These are phyloP conservation scores for Actinia equina DNA, from an alignment of 64 coral and sea anemone genomes.

Conservation along the genomic window DNA sequence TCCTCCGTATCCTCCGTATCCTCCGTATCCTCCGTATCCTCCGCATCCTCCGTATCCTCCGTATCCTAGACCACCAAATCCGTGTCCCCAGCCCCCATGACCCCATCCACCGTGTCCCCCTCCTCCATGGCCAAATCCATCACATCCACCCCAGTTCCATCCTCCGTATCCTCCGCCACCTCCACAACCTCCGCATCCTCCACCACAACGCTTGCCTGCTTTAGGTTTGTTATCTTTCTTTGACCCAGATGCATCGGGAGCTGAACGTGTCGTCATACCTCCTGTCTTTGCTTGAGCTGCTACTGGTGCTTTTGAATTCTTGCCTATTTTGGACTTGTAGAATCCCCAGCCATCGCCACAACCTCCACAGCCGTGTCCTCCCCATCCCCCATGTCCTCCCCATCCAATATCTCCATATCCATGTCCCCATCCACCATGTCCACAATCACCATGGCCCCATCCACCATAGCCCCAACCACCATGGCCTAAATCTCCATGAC, in stretches of 20 bases:
- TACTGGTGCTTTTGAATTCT: slow-evolving; percentile 22
- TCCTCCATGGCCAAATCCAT: slow-evolving; percentile 25
- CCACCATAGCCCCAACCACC: slow-evolving; percentile 19
- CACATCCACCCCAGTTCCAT: slow-evolving; percentile 38
- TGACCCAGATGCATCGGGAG: not conserved
- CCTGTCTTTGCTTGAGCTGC: not conserved
- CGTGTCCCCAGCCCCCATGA: slow-evolving; percentile 21
- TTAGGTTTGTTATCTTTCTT: slow-evolving; percentile 8
- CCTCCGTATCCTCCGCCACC: slow-evolving; percentile 29
- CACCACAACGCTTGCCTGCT: slow-evolving; percentile 7
- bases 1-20: slow-evolving; percentile 31
- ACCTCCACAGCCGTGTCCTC: slow-evolving; percentile 1
- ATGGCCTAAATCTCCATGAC: not conserved
- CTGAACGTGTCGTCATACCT: slow-evolving; percentile 1
- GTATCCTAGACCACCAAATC: slow-evolving; percentile 2
- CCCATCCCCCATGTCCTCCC: not conserved
- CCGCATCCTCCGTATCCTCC: no score
- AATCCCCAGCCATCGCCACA: slow-evolving; percentile 68
- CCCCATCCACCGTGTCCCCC: slow-evolving; percentile 2
- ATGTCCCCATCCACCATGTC: slow-evolving; percentile 5
- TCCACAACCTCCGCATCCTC: not conserved
- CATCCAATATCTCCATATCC: slow-evolving; percentile 14
- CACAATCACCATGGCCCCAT: not conserved
- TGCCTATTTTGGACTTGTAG: slow-evolving; percentile 68
- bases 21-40: no score